Conservation (phyloP, 2,888 invertebrate genomes). For the Eupithecia vulgata region DNA sequence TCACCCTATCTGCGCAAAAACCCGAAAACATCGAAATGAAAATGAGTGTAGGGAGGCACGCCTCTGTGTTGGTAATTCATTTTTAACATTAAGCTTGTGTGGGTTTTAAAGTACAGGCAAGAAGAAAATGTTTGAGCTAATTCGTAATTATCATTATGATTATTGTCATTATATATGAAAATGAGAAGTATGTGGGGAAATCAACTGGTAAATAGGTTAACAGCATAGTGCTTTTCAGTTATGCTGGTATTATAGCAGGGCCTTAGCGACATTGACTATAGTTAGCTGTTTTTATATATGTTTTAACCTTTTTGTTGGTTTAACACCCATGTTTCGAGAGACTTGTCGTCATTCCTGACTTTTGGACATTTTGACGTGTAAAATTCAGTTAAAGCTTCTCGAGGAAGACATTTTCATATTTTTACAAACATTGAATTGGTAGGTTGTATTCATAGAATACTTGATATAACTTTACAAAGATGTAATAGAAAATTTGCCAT, state of each 20-base stretch:
- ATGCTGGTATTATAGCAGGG: not conserved
- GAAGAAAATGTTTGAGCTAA: conserved; percentile 42
- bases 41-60: conserved; percentile 81
- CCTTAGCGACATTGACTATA: not conserved
- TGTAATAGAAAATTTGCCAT: not conserved
- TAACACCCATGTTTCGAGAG: not conserved
- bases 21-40: conserved; percentile 85
- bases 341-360: not conserved
- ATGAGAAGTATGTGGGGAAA: not conserved
- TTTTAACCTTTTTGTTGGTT: not conserved
- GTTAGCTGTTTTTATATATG: not conserved
- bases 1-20: conserved; percentile 80
- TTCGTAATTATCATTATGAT: conserved; percentile 40
- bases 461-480: not conserved
- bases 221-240: not conserved
- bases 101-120: conserved; percentile 82
- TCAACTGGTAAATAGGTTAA: not conserved
- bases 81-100: conserved; percentile 83
- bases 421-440: no score
- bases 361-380: not conserved
- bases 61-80: conserved; percentile 83
- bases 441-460: not conserved
- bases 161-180: conserved; percentile 16
- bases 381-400: not conserved
- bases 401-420: not conserved